Base-by-base conservation (phyloP, 1,140 invertebrate genomes). In the Pseudomyrmex flavicornis region DNA sequence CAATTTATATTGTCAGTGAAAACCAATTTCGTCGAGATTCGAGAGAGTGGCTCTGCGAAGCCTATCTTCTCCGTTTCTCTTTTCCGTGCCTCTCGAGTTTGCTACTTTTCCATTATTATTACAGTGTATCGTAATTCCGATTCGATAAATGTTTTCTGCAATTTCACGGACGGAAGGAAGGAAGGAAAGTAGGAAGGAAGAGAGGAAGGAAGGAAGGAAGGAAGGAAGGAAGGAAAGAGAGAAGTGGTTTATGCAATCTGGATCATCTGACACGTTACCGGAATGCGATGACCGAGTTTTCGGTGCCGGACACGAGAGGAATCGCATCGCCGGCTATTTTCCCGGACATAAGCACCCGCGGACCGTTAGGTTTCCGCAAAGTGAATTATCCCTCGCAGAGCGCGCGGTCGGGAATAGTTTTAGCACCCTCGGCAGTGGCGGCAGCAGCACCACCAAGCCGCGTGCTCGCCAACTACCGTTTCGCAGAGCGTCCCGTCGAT, bases 321-420 rank as follows among this genome's bases (percentile, higher is more conserved):
- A 80, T 72, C 66, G 66, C 66, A 72, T 77, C 62, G 74, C 76
- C 66, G 54, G 17, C 56, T 48, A 73, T 77, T 83, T 69, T 44
- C n/a, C 56, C 10, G 52, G 68, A 77, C 68, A 44, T 52, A 62
- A 56, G 77, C 77, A 79, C 26, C 56, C 50, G 46, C 44, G 58
- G 48, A 73, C 54, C 70, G 58, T 54, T 35, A 79, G 52, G 56
- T 82, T 75, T 48, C 46, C 82, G 74, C 59, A 70, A 87, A 88
- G 58, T 66, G 85, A 88, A 80, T 84, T 88, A 88, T 66, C 63
- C 54, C 22, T 46, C 26, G 61, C 35, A 73, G 35, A 35, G 17
- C 82, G 73, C 73, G 50, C 20, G 73, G 66, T 87, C 83, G 66
- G 48, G 63, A 73, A 83, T 86, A 86, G 86, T 88, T 87, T 87